phyloP scores from a whole-genome alignment of 2,888 invertebrate genomes.

The Drosophila silvestris region DNA sequence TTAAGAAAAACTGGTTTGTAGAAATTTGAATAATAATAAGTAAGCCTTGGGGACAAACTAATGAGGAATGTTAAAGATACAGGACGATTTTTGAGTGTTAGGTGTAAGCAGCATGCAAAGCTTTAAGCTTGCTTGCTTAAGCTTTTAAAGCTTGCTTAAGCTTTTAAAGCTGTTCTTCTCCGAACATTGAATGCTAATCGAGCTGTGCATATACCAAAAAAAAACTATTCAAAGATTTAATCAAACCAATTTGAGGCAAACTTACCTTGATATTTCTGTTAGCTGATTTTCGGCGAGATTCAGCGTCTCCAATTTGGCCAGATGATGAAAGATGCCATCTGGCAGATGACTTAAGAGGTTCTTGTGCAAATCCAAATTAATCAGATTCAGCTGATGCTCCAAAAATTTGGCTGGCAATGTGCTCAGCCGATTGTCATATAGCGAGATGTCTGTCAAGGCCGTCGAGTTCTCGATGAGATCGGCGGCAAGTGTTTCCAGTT shows the following conservation, averaged over 20 bases:
- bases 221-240: background rate
- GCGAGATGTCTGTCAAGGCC: constrained; percentile 87
- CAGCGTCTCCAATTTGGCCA: constrained; percentile 87
- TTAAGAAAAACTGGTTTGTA: no score
- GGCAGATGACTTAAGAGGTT: constrained; percentile 88
- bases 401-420: constrained; percentile 88
- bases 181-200: no score
- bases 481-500: constrained; percentile 87
- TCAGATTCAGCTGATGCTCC: constrained; percentile 88
- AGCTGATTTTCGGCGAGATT: constrained; percentile 89
- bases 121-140: no score
- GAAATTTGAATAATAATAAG: no score
- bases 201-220: background rate
- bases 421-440: constrained; percentile 87
- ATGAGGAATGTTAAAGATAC: no score
- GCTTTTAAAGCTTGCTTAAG: no score
- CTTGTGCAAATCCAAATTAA: constrained; percentile 88
- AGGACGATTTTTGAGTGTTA: no score
- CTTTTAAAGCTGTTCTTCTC: no score
- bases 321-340: constrained; percentile 87
- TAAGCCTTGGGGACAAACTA: no score
- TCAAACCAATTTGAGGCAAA: background rate
- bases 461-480: constrained; percentile 88
- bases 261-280: constrained; percentile 86
- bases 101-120: no score